Evolutionary conservation across 2,113 vertebrate species (phyloP).

Genomic region (Chionomys nivalis): DNA sequence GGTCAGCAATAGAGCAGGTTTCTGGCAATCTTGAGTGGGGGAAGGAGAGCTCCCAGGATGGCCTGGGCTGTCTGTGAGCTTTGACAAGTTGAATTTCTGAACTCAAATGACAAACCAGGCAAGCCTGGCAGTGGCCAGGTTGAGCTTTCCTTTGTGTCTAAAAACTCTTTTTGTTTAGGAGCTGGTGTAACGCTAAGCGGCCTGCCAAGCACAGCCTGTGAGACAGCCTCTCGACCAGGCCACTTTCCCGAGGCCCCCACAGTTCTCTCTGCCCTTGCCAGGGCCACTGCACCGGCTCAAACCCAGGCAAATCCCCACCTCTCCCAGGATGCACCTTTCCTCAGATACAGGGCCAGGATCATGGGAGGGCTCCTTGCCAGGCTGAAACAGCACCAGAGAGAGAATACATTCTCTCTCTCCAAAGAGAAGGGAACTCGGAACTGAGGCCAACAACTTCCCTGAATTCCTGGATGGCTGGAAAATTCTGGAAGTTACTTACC

Average conservation of each 20-base stretch:
- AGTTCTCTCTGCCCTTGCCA: slow-evolving; percentile 73
- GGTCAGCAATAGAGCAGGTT: slow-evolving; percentile 32
- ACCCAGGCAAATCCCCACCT: slow-evolving; percentile 48
- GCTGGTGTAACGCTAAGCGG: slow-evolving; percentile 84
- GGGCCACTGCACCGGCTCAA: slow-evolving; percentile 74
- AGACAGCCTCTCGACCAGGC: slow-evolving; percentile 82
- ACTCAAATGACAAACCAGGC: slow-evolving; percentile 83
- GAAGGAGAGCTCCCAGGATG: slow-evolving; percentile 73
- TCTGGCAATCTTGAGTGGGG: slow-evolving; percentile 74
- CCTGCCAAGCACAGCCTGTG: slow-evolving; percentile 86
- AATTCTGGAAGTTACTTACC: not conserved
- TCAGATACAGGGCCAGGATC: not conserved
- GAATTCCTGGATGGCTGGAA: not conserved
- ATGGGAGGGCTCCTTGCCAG: not conserved
- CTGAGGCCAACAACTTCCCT: not conserved
- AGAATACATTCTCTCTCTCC: not conserved
- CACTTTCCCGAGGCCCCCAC: slow-evolving; percentile 47
- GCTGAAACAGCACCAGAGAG: not conserved
- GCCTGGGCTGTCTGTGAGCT: slow-evolving; percentile 67
- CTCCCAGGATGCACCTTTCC: slow-evolving; percentile 46
- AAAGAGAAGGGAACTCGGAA: not conserved
- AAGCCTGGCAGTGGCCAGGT: slow-evolving; percentile 85
- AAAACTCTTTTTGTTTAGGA: slow-evolving; percentile 87
- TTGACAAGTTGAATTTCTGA: slow-evolving; percentile 83
- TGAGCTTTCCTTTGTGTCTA: slow-evolving; percentile 84